phyloP scores from a whole-genome alignment of 37 sponge, comb jelly and placozoan species.

The Beroe ovata region DNA sequence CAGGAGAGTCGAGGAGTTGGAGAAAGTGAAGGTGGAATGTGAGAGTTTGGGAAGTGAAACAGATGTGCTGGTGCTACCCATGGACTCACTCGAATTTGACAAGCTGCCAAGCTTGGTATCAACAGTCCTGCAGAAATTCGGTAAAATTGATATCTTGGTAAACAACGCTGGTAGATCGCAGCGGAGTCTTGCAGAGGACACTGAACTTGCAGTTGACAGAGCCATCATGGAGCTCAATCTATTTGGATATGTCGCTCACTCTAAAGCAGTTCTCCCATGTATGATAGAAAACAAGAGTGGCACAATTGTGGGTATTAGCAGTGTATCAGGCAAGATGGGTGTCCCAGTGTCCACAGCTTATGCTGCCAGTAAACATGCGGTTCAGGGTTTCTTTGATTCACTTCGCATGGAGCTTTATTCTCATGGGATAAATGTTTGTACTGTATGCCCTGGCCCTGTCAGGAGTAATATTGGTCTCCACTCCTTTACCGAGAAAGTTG shows the following conservation, averaged over 20 bases:
- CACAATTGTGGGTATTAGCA: slow-evolving; percentile 78
- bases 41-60: neutral
- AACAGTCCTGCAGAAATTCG: slow-evolving; percentile 7
- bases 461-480: slow-evolving; percentile 68
- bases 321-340: slow-evolving; percentile 88
- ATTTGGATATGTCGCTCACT: slow-evolving; percentile 83
- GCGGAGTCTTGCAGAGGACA: slow-evolving; percentile 76
- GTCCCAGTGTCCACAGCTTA: slow-evolving; percentile 81
- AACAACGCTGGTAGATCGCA: slow-evolving; percentile 94
- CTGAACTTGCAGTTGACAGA: slow-evolving; percentile 76
- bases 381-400: slow-evolving; percentile 86
- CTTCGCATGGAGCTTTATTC: slow-evolving; percentile 83
- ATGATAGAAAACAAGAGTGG: slow-evolving; percentile 78
- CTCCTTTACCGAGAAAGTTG: slow-evolving; percentile 56
- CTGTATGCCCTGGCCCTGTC: slow-evolving; percentile 90
- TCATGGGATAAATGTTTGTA: slow-evolving; percentile 70
- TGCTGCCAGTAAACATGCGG: slow-evolving; percentile 86
- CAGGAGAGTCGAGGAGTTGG: slow-evolving; percentile 78
- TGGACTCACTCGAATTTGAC: slow-evolving; percentile 37
- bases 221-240: slow-evolving; percentile 79
- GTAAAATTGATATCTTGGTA: slow-evolving; percentile 81
- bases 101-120: slow-evolving; percentile 18
- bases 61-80: slow-evolving; percentile 24
- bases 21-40: slow-evolving; percentile 71
- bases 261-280: slow-evolving; percentile 83